A percentile compares a stretch with the other conserved stretches of the same genome.
These are phyloP conservation scores for Prinia subflava DNA, from an alignment of 2,113 vertebrate genomes.

Conservation along the genomic window DNA sequence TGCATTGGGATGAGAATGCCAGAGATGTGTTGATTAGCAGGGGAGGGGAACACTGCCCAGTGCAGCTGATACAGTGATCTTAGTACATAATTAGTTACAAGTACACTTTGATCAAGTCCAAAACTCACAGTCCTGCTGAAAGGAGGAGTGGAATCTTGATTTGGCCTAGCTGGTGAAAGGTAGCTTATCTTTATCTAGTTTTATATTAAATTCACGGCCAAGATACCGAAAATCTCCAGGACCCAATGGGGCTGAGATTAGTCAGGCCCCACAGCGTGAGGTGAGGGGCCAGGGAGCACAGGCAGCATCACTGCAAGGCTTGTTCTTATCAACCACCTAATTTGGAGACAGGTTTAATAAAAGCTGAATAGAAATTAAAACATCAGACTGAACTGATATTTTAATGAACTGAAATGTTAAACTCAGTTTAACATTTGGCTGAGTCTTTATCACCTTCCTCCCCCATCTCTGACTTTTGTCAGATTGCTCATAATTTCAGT, in stretches of 20 bases:
- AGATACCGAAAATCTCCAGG: background rate
- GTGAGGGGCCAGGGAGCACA: accelerated
- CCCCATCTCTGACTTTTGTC: conserved; percentile 46
- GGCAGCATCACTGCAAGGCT: background rate
- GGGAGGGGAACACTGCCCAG: background rate
- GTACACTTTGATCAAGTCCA: background rate
- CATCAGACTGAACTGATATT: conserved; percentile 13
- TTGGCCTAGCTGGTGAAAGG: background rate
- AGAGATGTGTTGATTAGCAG: background rate
- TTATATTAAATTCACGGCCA: background rate
- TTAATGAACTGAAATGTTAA: background rate
- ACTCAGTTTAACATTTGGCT: conserved; percentile 50
- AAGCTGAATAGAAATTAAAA: conserved; percentile 13
- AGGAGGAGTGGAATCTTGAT: background rate
- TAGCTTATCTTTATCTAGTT: background rate
- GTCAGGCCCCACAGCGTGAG: background rate
- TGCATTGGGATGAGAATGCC: background rate
- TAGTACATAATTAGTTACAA: background rate
- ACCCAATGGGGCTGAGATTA: background rate
- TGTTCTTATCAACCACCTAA: background rate
- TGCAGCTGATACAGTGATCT: background rate
- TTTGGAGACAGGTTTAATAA: conserved; percentile 15
- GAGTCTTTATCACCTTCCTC: conserved; percentile 65
- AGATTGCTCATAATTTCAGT: conserved; percentile 64
- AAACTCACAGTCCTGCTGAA: background rate